phyloP scores from a whole-genome alignment of 2,797 vertebrate species.

The Alectoris magna region DNA sequence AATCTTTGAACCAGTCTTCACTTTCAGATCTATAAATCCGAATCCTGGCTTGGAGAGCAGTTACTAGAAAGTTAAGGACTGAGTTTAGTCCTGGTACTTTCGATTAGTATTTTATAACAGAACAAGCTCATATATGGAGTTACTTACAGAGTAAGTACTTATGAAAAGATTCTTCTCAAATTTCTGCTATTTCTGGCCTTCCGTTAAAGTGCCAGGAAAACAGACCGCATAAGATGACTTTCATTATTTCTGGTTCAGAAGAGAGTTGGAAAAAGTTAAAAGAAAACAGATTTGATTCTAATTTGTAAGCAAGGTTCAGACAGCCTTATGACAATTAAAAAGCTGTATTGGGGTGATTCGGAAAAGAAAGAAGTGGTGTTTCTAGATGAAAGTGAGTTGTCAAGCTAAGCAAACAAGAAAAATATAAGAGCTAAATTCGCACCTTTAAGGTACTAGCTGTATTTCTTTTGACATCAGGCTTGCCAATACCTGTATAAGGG shows the following conservation, averaged over 20 bases:
- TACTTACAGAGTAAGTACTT: not conserved
- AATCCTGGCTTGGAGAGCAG: not conserved
- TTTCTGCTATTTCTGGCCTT: slow-evolving; percentile 27
- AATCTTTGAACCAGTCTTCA: not conserved
- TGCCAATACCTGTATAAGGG: not conserved
- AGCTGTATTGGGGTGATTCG: not conserved
- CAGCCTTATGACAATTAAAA: not conserved
- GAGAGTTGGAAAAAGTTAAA: slow-evolving; percentile 6
- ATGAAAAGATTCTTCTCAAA: slow-evolving; percentile 6
- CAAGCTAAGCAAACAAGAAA: not conserved
- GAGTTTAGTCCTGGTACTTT: not conserved
- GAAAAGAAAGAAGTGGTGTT: not conserved
- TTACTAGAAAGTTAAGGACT: not conserved
- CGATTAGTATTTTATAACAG: not conserved
- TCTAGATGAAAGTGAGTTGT: not conserved
- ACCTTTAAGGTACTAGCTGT: not conserved
- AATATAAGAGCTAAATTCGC: not conserved
- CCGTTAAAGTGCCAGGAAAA: slow-evolving; percentile 51
- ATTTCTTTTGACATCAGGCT: not conserved
- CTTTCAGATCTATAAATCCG: not conserved
- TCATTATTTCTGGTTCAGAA: slow-evolving; percentile 42
- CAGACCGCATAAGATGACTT: slow-evolving; percentile 40
- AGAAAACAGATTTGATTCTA: not conserved
- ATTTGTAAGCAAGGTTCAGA: slow-evolving; percentile 5
- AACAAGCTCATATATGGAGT: not conserved